Evolutionary conservation across 2,797 vertebrate genomes (phyloP).

Genomic region (Bradypodion ventrale): DNA sequence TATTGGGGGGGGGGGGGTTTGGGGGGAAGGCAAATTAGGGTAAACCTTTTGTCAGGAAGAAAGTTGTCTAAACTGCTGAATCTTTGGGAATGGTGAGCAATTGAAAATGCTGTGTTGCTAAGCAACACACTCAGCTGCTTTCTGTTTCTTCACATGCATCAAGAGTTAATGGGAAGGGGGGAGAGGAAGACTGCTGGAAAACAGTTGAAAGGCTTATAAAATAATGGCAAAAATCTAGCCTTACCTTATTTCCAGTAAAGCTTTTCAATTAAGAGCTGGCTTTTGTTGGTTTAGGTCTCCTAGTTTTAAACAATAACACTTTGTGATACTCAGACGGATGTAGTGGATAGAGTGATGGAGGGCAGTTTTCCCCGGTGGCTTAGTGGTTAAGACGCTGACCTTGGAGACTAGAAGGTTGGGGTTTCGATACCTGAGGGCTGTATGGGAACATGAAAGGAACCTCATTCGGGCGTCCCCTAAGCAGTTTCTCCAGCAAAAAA

Average conservation of each 20-base stretch:
- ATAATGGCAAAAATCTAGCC: slow-evolving; percentile 51
- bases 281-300: slow-evolving; percentile 46
- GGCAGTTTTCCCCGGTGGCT: no score
- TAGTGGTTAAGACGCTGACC: no score
- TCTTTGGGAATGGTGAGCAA: slow-evolving; percentile 62
- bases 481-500: no score
- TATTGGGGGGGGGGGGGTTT: neutral
- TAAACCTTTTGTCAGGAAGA: slow-evolving; percentile 64
- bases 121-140: slow-evolving; percentile 70
- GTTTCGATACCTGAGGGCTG: no score
- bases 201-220: slow-evolving; percentile 62
- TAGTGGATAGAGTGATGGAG: no score
- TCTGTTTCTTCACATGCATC: slow-evolving; percentile 58
- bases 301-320: no score
- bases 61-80: slow-evolving; percentile 59
- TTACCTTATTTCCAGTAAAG: slow-evolving; percentile 52
- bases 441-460: no score
- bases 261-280: slow-evolving; percentile 36
- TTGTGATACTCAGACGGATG: no score
- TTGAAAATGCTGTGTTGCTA: slow-evolving; percentile 81
- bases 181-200: slow-evolving; percentile 57
- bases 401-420: no score
- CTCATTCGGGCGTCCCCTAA: no score
- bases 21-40: slow-evolving; percentile 25
- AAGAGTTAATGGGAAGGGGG: slow-evolving; percentile 63